Base-by-base conservation (phyloP, 2,113 vertebrate genomes). In the Myanophis thanlyinensis region DNA sequence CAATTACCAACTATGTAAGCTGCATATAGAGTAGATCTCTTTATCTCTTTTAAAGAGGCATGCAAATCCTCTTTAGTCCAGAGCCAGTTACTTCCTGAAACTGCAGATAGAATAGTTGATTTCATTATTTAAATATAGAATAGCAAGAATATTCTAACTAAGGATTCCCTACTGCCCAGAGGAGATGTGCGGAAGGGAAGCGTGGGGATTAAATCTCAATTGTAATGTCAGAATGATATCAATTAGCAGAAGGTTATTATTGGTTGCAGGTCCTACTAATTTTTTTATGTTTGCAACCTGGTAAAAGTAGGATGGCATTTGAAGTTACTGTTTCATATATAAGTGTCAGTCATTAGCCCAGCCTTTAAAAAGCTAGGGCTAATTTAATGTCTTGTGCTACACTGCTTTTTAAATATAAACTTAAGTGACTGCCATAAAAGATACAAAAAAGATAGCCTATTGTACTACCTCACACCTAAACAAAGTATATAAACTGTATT, bases 21-120 rank as follows among this genome's bases (percentile, higher is more conserved):
- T 85, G 90, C 53, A 27, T 9, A 22, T 12, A 44, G 59, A 52
- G 9, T 46, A 8, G 86, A 1, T 2, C 49, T 25, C 46, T 90
- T 80, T 87, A 4, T 30, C 3, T 25, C 30, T 87, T 40, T 80
- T 35, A 52, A 54, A 93, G 3, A 94, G 95, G 93, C 22, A 89
- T 88, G 52, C 44, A 62, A 48, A 67, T 35, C 35, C 7, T 35
- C 2, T 25, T 84, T n/a, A 85, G 27, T 92, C 44, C 25, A 92
- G 0, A 7, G 18, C 15, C 23, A 6, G 35, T 73, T 88, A 5
- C 25, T 73, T 44, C 13, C 48, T 44, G 6, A 6, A 67, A 73
- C 6, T 73, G 35, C 25, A 67, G 13, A 5, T n/a, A 87, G 54
- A 35, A 59, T 22, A 23, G 1, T 85, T 49, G 84, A 52, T 40